These are phyloP conservation scores for Oreocharis arfaki DNA, from an alignment of 2,113 vertebrate species.

Conservation along the genomic window DNA sequence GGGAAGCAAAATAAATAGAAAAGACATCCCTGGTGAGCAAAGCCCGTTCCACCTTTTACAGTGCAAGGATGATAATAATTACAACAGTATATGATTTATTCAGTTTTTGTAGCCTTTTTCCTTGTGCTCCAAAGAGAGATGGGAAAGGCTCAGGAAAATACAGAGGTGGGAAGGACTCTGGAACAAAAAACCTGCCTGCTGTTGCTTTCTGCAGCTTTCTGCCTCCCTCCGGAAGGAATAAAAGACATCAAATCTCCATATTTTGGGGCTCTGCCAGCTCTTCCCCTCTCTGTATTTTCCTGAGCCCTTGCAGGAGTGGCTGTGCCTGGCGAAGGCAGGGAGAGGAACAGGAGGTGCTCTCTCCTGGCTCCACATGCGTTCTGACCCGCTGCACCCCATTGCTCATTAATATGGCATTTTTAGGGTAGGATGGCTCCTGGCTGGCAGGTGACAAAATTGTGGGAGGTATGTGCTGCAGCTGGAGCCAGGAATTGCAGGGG, in stretches of 20 bases:
- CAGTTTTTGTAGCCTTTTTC: neutral
- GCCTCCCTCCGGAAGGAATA: neutral
- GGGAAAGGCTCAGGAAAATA: neutral
- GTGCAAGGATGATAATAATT: neutral
- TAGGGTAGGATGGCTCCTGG: neutral
- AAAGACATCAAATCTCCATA: neutral
- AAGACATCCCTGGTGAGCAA: neutral
- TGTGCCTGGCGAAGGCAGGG: neutral
- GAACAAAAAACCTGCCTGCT: neutral
- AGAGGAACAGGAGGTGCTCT: neutral
- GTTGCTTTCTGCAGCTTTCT: neutral
- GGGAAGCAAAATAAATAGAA: neutral
- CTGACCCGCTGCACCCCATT: neutral
- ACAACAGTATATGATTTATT: neutral
- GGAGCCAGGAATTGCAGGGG: neutral
- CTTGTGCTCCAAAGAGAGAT: neutral
- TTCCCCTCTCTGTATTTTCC: neutral
- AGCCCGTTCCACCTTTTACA: neutral
- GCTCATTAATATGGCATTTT: neutral
- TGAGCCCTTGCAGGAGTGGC: neutral
- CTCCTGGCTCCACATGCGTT: accelerated
- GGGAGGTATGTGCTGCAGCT: neutral
- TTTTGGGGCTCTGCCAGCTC: neutral
- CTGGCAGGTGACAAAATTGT: neutral
- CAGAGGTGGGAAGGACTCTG: neutral